Evolutionary conservation across 1,140 invertebrate species (phyloP), one percentile per base, ranked within the genome.

Genomic region (Meloidogyne floridensis): DNA sequence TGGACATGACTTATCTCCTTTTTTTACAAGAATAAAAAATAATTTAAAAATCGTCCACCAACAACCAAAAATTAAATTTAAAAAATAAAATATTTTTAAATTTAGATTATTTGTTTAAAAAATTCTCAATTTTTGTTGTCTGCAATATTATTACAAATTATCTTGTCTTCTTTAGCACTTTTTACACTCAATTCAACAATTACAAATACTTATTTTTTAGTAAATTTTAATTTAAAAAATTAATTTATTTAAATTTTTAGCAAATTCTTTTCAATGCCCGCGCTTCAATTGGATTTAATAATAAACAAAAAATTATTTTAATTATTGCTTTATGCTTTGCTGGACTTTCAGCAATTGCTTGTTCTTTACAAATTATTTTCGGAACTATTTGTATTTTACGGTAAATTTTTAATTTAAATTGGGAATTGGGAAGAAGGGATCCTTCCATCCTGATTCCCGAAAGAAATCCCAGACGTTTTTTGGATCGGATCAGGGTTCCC

Each of bases 151-250:
- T 72, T 90, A 32, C 89, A 89, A 77, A 81, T 86, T 8, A 84
- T 90, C 15, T 74, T 89, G 10, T 81, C 85, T 32, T 72, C 89
- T 13, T 75, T 89, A 13, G 88, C 88, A 11, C 82, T 88, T 10
- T 89, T 89, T 80, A 84, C 89, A 8, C 78, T 89, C 13, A 84
- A 82, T 47, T 83, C 87, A 11, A 74, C 87, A 43, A 89, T 89
- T 18, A 89, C 89, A 3, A 89, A 89, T 80, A 81, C 88, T 47
- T 89, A 86, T 82, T 89, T 88, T 77, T 54, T 89, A 56, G 87
- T 89, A 75, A 83, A 78, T 51, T 69, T 53, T 69, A 18, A 72
- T 5, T 6, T 2, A 51, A 8, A 75, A 51, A 75, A 4, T 77
- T 56, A 43, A 32, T 78, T 78, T 18, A 54, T 54, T 53, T 7